Base-by-base conservation (phyloP, 1,140 invertebrate genomes). In the Bombus affinis region DNA sequence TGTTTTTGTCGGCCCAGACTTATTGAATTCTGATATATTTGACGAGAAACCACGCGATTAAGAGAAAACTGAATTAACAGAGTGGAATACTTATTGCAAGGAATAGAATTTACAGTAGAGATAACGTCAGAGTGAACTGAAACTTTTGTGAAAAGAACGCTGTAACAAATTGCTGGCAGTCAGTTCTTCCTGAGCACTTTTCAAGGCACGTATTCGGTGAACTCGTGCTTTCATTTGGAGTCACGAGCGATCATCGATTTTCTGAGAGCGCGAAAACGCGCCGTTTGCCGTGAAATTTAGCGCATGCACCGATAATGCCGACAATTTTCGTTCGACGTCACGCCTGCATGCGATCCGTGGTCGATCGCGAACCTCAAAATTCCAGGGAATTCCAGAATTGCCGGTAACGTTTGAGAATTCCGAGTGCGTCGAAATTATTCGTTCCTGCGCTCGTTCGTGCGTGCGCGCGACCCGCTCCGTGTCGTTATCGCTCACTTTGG, bases 371-470 rank as follows among this genome's bases (percentile, higher is more conserved):
- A 80, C 66, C 80, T 88, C 76, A 76, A 88, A 84, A 88, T 88
- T 88, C 86, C 73, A 77, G 82, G 86, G 74, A 88, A 89, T 88
- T 88, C 86, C 88, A 88, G 59, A 32, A 68, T 75, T 39, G 79
- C 76, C 57, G 35, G 86, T 62, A 70, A 59, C 87, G 75, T 68
- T 88, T 71, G 66, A 78, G 86, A 78, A 88, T 89, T 89, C 82
- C 82, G 70, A 37, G 65, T 81, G 86, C 88, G 73, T 89, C 66
- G 88, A 88, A 89, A 88, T 84, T 84, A 65, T 88, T 87, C 70
- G 70, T 44, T 73, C 44, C 80, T 62, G 80, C 47, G 62, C 53
- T 39, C 70, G 70, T 53, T 53, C 47, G 47, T 53, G 47, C 47
- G 47, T 53, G 47, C 62, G 62, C 66, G 70, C 70, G 70, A 68